Conservation (phyloP, 2,888 invertebrate genomes). For the Anorthoa munda region DNA sequence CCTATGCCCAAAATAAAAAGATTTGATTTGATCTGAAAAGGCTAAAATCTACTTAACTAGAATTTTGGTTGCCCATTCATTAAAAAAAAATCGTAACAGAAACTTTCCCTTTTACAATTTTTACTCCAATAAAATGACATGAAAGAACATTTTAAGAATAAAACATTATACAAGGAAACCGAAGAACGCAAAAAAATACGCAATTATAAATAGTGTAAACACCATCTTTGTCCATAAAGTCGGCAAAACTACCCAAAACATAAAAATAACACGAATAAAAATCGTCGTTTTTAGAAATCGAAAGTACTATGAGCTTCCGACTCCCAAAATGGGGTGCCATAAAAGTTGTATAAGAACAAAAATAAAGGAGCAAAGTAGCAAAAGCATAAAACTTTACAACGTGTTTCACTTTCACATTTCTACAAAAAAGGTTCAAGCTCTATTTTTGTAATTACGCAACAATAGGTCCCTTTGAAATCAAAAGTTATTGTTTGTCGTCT, state of each 20-base stretch:
- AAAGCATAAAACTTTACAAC: conserved; percentile 72
- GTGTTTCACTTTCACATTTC: conserved; percentile 83
- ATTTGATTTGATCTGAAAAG: too few relatives aligned
- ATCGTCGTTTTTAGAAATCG: conserved; percentile 67
- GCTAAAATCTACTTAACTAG: background rate
- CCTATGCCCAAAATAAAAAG: too few relatives aligned
- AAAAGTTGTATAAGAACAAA: conserved; percentile 70
- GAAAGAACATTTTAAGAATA: background rate
- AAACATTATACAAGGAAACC: conserved; percentile 23
- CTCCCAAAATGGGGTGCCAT: conserved; percentile 71
- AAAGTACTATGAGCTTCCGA: conserved; percentile 70
- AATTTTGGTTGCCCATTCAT: background rate
- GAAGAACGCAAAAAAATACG: conserved; percentile 32
- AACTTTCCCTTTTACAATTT: background rate
- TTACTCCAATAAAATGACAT: background rate
- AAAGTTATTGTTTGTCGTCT: conserved; percentile 58
- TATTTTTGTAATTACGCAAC: conserved; percentile 69
- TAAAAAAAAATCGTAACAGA: background rate
- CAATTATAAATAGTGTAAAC: conserved; percentile 22
- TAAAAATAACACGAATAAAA: conserved; percentile 46
- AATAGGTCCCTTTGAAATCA: conserved; percentile 61
- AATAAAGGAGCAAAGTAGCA: conserved; percentile 78
- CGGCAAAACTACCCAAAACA: conserved; percentile 18
- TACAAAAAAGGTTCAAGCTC: conserved; percentile 58
- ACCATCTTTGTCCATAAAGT: conserved; percentile 18